Evolutionary conservation across 1,140 invertebrate genomes (phyloP).

Genomic region (Lycorma delicatula): DNA sequence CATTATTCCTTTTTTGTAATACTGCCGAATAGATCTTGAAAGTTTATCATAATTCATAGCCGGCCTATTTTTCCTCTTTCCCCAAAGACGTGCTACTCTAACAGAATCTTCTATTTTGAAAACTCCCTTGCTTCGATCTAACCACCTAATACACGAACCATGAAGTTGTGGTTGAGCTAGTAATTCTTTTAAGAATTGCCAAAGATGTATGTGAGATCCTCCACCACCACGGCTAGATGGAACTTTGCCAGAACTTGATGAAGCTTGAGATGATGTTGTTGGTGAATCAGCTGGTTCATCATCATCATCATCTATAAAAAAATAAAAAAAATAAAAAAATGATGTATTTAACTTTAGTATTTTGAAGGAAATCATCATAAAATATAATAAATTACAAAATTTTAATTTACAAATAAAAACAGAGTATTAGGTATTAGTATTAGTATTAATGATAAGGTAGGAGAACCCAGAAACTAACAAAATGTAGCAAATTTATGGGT

Average conservation of each 20-base stretch:
- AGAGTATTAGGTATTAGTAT: too few species aligned
- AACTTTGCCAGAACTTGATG: constrained; percentile 10
- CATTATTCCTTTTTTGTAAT: constrained; percentile 99
- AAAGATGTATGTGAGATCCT: constrained; percentile 92
- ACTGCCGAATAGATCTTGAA: constrained; percentile 94
- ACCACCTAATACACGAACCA: constrained; percentile 91
- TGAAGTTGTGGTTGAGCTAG: constrained; percentile 76
- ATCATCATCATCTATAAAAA: constrained; percentile 48
- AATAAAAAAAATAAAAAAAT: too few species aligned
- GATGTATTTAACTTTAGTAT: too few species aligned
- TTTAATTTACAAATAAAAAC: too few species aligned
- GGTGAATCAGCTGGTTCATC: constrained; percentile 34
- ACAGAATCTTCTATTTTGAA: constrained; percentile 99
- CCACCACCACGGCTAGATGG: constrained; percentile 30
- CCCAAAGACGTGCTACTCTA: constrained; percentile 91
- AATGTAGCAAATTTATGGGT: too few species aligned
- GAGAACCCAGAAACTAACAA: too few species aligned
- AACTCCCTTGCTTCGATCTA: constrained; percentile 86
- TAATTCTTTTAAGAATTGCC: constrained; percentile 98
- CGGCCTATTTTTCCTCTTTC: constrained; percentile 91
- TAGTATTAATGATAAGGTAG: too few species aligned
- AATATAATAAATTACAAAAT: too few species aligned
- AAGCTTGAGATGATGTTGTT: constrained; percentile 10
- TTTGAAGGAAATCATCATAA: too few species aligned
- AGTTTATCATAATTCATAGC: constrained; percentile 99